A percentile compares a stretch with the other conserved stretches of the same genome.
These are phyloP conservation scores for Tyria jacobaeae DNA, from an alignment of 2,888 invertebrate genomes.

Conservation along the genomic window DNA sequence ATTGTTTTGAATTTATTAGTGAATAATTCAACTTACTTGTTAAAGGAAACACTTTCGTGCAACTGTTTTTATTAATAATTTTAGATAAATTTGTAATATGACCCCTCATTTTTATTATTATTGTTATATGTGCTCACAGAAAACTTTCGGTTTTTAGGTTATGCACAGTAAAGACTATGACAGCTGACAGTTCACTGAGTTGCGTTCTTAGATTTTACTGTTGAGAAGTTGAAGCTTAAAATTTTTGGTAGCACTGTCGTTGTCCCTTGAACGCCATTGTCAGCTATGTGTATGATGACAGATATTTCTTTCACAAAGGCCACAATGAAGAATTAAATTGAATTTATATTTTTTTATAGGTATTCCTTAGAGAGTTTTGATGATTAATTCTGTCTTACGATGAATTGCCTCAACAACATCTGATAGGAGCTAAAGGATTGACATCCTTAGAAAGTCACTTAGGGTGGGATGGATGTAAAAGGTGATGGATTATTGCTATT, in stretches of 20 bases:
- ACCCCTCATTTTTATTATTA: slow-evolving; percentile 65
- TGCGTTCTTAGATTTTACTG: background rate
- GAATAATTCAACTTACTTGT: slow-evolving; percentile 54
- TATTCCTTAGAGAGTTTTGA: too few relatives aligned
- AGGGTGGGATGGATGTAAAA: too few relatives aligned
- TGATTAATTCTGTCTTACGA: too few relatives aligned
- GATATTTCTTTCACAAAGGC: too few relatives aligned
- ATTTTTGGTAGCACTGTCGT: background rate
- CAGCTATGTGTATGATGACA: too few relatives aligned
- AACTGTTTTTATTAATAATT: slow-evolving; percentile 56
- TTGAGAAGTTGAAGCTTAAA: background rate
- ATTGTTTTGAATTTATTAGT: background rate
- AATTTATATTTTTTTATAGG: too few relatives aligned
- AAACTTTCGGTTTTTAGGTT: slow-evolving; percentile 51
- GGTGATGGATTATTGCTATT: too few relatives aligned
- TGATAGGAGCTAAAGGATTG: too few relatives aligned
- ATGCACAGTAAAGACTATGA: slow-evolving; percentile 14
- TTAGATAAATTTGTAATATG: slow-evolving; percentile 61
- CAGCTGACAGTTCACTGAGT: background rate
- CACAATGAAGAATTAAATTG: too few relatives aligned
- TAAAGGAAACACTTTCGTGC: slow-evolving; percentile 46
- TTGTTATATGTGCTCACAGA: slow-evolving; percentile 16
- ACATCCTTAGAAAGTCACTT: too few relatives aligned
- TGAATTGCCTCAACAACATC: too few relatives aligned
- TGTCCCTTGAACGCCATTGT: too few relatives aligned